Evolutionary conservation across 1,140 invertebrate species (phyloP), one percentile per base, ranked within the genome.

Genomic region (Samia ricini): DNA sequence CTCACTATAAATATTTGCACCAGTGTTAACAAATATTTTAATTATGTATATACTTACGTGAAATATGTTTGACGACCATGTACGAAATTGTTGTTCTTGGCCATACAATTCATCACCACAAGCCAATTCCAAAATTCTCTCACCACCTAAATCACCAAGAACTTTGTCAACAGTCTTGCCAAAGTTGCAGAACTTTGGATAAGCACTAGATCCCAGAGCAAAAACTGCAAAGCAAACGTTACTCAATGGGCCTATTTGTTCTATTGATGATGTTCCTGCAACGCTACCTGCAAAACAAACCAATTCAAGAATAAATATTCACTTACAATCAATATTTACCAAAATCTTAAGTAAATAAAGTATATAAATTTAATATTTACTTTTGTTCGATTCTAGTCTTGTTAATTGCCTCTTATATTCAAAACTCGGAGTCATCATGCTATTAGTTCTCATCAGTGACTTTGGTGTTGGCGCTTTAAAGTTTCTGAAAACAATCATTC

Each of bases 161-260:
- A 98, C 93, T 79, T 96, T 97, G 82, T 99, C 98, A 50, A 99
- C 94, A 72, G 96, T 98, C 77, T 96, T 95, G 0, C 97, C 98
- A 80, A 99, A 99, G 26, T 97, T 95, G 82, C 97, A 98, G 83
- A 98, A 99, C 79, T 99, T 98, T 0, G 98, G 98, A 91, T 99
- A 99, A 0, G 98, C 98, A 68, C 97, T 97, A 2, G 98, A 99
- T 10, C 98, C 98, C 3, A 99, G 87, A 0, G 95, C 98, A 85
- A 99, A 99, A 1, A 99, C 97, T 0, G 97, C 97, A 82, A 96
- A 99, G 82, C 97, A 94, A 18, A 98, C 96, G 71, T 98, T 98
- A 76, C 96, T 97, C 0, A 98, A 87, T 7, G 96, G 95, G 18
- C 96, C 96, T 79, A 97, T 96, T 64, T 94, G 95, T 76, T 97